Conservation (phyloP, 2,113 vertebrate species). For the Centrocercus urophasianus region DNA sequence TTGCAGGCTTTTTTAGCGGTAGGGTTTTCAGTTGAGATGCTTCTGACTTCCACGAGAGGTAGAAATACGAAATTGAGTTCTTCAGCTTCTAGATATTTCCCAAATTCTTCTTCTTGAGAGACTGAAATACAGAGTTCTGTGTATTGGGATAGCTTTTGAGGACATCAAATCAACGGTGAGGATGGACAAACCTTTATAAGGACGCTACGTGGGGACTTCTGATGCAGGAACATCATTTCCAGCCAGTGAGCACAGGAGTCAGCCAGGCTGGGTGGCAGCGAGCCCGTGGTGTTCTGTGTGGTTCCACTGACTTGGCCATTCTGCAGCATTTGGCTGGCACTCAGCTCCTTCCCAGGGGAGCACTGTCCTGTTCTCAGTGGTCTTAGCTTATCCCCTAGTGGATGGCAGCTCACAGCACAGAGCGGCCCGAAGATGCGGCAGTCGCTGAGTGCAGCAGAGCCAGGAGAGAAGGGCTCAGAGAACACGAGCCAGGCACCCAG, state of each 20-base stretch:
- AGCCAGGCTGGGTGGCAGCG: too few relatives aligned
- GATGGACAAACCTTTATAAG: neutral
- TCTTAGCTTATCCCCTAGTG: neutral
- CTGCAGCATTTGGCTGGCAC: neutral
- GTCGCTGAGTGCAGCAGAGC: neutral
- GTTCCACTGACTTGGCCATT: neutral
- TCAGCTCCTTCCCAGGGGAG: neutral
- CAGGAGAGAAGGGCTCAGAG: neutral
- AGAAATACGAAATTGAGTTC: neutral
- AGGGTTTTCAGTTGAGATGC: fast-evolving
- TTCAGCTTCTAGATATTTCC: neutral
- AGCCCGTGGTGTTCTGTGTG: neutral
- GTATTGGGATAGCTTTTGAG: neutral
- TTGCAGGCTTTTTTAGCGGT: neutral
- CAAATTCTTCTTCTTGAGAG: neutral
- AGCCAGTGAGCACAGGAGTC: too few relatives aligned
- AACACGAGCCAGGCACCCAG: neutral
- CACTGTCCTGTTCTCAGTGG: neutral
- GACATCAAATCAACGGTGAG: neutral
- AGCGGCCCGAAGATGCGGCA: fast-evolving
- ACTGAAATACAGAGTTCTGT: neutral
- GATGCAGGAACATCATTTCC: neutral
- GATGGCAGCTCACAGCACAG: neutral
- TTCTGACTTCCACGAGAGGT: neutral
- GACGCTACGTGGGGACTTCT: neutral